A percentile compares a stretch with the other conserved stretches of the same genome.
phyloP scores from a whole-genome alignment of 2,113 vertebrate species.

The Ophthalmolycus amberensis region DNA sequence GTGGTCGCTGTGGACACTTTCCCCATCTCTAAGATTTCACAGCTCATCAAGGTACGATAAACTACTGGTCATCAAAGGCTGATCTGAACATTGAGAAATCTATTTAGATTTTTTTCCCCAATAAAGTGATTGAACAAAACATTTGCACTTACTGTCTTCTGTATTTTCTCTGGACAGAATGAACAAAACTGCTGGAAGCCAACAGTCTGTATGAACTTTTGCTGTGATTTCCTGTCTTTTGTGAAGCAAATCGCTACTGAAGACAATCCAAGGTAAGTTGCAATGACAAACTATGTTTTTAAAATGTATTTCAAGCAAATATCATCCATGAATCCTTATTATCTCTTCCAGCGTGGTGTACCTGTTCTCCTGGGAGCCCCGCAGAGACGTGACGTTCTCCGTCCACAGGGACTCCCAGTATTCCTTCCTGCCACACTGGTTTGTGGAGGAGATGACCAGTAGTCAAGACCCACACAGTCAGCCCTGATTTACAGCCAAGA shows the following conservation, averaged over 20 bases:
- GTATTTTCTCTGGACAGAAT: slow-evolving; percentile 72
- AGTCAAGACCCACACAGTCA: slow-evolving; percentile 24
- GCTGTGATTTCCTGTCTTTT: slow-evolving; percentile 89
- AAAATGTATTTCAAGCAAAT: background rate
- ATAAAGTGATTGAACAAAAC: background rate
- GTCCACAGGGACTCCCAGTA: slow-evolving; percentile 83
- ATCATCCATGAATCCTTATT: background rate
- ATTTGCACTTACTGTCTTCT: background rate
- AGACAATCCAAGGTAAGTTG: slow-evolving; percentile 87
- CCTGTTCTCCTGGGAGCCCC: slow-evolving; percentile 89
- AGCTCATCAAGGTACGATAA: slow-evolving; percentile 85
- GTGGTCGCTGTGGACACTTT: slow-evolving; percentile 87
- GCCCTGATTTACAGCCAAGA: slow-evolving; percentile 1
- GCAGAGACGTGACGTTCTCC: slow-evolving; percentile 85
- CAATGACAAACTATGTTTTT: background rate
- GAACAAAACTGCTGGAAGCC: slow-evolving; percentile 91
- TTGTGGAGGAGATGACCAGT: slow-evolving; percentile 78
- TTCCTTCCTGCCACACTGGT: slow-evolving; percentile 89
- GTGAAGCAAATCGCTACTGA: slow-evolving; percentile 83
- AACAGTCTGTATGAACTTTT: slow-evolving; percentile 94
- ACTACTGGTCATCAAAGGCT: background rate
- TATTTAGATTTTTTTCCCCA: background rate
- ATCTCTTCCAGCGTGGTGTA: slow-evolving; percentile 83
- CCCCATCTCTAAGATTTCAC: slow-evolving; percentile 88
- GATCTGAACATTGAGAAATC: background rate